phyloP scores from a whole-genome alignment of 2,888 invertebrate species.

The Yponomeuta cagnagella region DNA sequence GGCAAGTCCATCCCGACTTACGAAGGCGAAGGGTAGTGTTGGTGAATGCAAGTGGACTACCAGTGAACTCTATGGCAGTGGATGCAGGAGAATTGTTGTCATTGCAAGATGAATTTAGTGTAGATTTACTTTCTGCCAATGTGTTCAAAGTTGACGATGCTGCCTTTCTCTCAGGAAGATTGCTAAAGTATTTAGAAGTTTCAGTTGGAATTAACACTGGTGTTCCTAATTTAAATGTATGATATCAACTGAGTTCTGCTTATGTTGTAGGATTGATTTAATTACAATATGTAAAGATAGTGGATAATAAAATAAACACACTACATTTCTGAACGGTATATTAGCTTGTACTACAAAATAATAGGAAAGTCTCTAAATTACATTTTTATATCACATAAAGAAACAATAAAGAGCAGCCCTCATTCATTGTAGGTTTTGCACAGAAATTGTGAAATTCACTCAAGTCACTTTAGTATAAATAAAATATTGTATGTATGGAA shows the following conservation, averaged over 20 bases:
- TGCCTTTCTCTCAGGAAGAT: slow-evolving; percentile 44
- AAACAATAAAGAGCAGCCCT: slow-evolving; percentile 61
- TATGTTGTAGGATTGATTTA: no score
- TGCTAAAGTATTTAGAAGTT: slow-evolving; percentile 59
- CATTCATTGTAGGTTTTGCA: slow-evolving; percentile 40
- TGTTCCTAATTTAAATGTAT: slow-evolving; percentile 61
- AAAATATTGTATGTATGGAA: slow-evolving; percentile 6
- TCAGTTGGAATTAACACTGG: slow-evolving; percentile 60
- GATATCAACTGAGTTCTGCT: slow-evolving; percentile 19
- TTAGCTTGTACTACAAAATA: slow-evolving; percentile 76
- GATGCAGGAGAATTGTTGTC: slow-evolving; percentile 48
- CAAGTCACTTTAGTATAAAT: background rate
- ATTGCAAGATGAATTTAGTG: slow-evolving; percentile 46
- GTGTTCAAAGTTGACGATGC: slow-evolving; percentile 44
- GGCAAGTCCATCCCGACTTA: slow-evolving; percentile 59
- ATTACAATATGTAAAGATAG: no score
- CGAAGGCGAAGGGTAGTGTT: slow-evolving; percentile 53
- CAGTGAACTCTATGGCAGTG: slow-evolving; percentile 57
- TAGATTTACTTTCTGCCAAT: slow-evolving; percentile 59
- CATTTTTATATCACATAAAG: slow-evolving; percentile 71
- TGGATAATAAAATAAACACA: slow-evolving; percentile 20
- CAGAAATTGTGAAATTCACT: slow-evolving; percentile 5
- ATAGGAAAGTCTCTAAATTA: slow-evolving; percentile 75
- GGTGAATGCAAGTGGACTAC: slow-evolving; percentile 57
- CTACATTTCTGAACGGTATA: slow-evolving; percentile 66